A percentile compares a stretch with the other conserved stretches of the same genome.
Evolutionary conservation across 1,140 invertebrate genomes (phyloP).

Genomic region (Hirudo medicinalis): DNA sequence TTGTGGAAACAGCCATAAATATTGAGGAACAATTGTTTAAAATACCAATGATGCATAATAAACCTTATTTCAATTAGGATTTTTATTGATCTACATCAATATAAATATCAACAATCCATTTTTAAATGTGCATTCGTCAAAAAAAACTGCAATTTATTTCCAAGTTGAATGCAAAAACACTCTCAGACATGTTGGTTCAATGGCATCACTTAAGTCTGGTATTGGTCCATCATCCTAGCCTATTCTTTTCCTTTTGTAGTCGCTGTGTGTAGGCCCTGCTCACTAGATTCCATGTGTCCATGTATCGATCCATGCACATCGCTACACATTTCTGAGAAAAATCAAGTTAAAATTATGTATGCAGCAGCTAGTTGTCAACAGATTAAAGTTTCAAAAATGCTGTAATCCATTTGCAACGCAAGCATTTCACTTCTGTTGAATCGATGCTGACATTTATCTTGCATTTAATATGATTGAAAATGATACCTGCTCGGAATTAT

Average conservation of each 20-base stretch:
- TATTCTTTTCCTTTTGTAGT: conserved; percentile 48
- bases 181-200: neutral
- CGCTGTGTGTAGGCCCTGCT: conserved; percentile 67
- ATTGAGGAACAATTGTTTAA: no score
- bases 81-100: no score
- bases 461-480: no score
- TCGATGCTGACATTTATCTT: no score
- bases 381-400: no score
- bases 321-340: conserved; percentile 77
- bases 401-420: no score
- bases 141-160: neutral
- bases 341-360: conserved; percentile 21
- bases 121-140: no score
- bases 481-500: conserved; percentile 72
- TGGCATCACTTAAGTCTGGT: neutral
- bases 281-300: conserved; percentile 85
- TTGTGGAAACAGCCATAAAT: no score
- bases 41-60: no score
- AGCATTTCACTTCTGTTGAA: no score
- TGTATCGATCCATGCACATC: conserved; percentile 94
- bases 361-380: neutral
- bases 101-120: no score
- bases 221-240: conserved; percentile 14
- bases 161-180: neutral
- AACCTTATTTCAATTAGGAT: no score